Evolutionary conservation across 2,888 invertebrate genomes (phyloP).

Genomic region (Drosophila meridionalis): DNA sequence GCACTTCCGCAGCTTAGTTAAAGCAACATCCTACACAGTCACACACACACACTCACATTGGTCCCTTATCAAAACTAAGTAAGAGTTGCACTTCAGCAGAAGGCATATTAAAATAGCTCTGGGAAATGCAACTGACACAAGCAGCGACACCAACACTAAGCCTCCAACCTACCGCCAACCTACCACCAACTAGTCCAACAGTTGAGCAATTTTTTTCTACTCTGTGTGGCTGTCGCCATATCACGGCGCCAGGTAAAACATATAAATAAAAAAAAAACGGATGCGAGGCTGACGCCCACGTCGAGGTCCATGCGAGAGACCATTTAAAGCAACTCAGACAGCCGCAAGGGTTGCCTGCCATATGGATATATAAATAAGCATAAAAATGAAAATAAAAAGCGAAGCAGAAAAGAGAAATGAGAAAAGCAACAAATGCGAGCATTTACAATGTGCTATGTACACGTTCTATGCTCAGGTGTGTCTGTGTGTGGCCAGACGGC

Average conservation of each 20-base stretch:
- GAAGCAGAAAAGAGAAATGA: not conserved
- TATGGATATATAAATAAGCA: constrained; percentile 42
- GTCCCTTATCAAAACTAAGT: constrained; percentile 49
- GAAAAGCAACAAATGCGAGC: constrained; percentile 47
- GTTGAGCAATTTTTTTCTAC: constrained; percentile 30
- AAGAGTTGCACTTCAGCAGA: constrained; percentile 21
- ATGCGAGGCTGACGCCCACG: constrained; percentile 7
- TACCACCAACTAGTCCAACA: constrained; percentile 16
- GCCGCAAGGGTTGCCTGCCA: constrained; percentile 39
- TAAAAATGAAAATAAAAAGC: constrained; percentile 28
- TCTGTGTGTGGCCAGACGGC: constrained; percentile 53
- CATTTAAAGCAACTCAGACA: constrained; percentile 58
- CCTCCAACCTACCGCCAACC: constrained; percentile 14
- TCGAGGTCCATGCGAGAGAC: constrained; percentile 28
- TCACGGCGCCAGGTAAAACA: constrained; percentile 32
- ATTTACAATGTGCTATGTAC: constrained; percentile 26
- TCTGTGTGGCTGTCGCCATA: constrained; percentile 34
- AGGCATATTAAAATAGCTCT: constrained; percentile 53
- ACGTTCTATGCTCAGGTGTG: constrained; percentile 23
- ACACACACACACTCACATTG: constrained; percentile 12
- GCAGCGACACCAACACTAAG: not conserved
- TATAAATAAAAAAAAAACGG: not conserved
- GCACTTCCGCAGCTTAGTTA: constrained; percentile 61
- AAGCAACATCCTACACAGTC: constrained; percentile 16
- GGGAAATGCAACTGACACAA: constrained; percentile 33